Percentiles rank a stretch among this genome's conserved stretches.
Evolutionary conservation across 2,888 invertebrate species (phyloP).

Genomic region (Notodonta ziczac): DNA sequence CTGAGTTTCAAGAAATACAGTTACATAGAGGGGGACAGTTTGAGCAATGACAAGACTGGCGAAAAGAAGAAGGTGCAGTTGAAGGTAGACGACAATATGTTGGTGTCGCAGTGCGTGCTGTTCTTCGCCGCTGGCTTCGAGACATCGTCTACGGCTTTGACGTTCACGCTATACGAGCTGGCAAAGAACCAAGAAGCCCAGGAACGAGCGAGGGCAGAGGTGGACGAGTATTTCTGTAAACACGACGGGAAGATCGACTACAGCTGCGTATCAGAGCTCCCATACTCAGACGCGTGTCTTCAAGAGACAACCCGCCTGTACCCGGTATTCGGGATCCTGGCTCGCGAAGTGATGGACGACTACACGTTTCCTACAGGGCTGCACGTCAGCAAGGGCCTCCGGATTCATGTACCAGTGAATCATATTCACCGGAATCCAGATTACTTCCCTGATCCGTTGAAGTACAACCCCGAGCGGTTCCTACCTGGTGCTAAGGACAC

Average conservation of each 20-base stretch:
- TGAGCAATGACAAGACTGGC: constrained; percentile 40
- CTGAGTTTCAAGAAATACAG: constrained; percentile 50
- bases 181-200: constrained; percentile 51
- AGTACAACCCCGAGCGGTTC: constrained; percentile 48
- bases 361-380: constrained; percentile 46
- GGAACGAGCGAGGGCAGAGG: constrained; percentile 44
- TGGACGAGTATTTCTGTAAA: constrained; percentile 50
- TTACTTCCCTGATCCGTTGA: constrained; percentile 45
- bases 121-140: constrained; percentile 73
- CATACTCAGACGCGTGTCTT: constrained; percentile 57
- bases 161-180: constrained; percentile 54
- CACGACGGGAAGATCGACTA: constrained; percentile 41
- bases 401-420: constrained; percentile 47
- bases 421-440: constrained; percentile 44
- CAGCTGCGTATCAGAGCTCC: constrained; percentile 56
- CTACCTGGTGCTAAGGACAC: constrained; percentile 37
- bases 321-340: constrained; percentile 48
- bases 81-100: constrained; percentile 62
- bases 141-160: constrained; percentile 54
- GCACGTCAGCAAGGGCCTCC: constrained; percentile 42
- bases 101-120: constrained; percentile 79
- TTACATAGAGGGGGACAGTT: constrained; percentile 46
- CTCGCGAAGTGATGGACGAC: constrained; percentile 42
- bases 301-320: constrained; percentile 59
- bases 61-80: constrained; percentile 38